Evolutionary conservation across 2,797 vertebrate species (phyloP), one percentile per base, ranked within the genome.

Genomic region (Karalla daura): DNA sequence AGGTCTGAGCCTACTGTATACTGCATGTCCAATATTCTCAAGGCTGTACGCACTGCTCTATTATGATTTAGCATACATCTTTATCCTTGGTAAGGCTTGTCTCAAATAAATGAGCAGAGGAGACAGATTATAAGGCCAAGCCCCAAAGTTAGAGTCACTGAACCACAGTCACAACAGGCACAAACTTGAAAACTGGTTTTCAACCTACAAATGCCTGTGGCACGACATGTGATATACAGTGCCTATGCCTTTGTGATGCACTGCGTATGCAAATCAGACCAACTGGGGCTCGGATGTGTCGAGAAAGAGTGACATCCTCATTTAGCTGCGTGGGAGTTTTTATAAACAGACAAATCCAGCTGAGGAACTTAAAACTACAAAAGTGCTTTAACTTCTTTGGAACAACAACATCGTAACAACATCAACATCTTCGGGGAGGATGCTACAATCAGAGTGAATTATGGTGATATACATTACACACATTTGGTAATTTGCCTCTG

Each of bases 221-320:
- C 54, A 12, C 27, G 20, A 47, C 18, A 70, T 65, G 17, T 27
- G 58, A 52, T 32, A 7, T 45, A 37, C 44, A 51, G 23, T 59
- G 25, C 63, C 15, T 35, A 24, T 13, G 40, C 44, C 56, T 51
- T 32, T 13, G 8, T 21, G 21, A 63, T 50, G 14, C 20, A 49
- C 33, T 50, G 46, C 24, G 46, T 47, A 76, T 76, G 67, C 44
- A 65, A 64, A 52, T 64, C 39, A 53, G 28, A 24, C 40, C 25
- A 46, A 53, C 53, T 28, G 53, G 27, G 49, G 13, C 33, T 54
- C 4, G 32, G 47, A 69, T 64, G 50, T 58, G 30, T 45, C 25
- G 1, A 1, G 0, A 51, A 62, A 15, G 62, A 63, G 37, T n/a
- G 23, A 67, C 39, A 50, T 55, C 21, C 17, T 66, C 12, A 18